phyloP scores from a whole-genome alignment of 1,140 invertebrate genomes.

The Philaenus spumarius region DNA sequence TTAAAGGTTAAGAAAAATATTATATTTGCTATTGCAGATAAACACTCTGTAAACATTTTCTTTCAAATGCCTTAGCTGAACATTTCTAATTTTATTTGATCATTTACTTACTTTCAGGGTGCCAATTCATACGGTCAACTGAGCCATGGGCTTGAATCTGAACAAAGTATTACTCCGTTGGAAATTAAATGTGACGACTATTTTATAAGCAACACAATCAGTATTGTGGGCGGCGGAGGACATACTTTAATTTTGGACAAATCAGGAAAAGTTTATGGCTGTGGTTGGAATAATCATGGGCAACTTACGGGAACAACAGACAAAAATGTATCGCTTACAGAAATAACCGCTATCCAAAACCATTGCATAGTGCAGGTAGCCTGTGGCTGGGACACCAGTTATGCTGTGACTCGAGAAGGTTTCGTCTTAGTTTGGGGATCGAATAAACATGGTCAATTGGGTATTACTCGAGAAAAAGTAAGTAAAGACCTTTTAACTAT shows the following conservation, averaged over 20 bases:
- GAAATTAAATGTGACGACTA: constrained; percentile 41
- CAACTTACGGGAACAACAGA: constrained; percentile 55
- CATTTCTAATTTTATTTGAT: too few species aligned
- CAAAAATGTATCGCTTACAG: constrained; percentile 27
- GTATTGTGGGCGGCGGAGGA: constrained; percentile 66
- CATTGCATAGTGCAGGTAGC: constrained; percentile 49
- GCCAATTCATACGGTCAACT: constrained; percentile 81
- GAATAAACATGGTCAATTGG: constrained; percentile 63
- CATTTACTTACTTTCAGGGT: too few species aligned
- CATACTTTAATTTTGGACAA: constrained; percentile 62
- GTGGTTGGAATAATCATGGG: constrained; percentile 77
- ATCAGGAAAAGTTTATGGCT: constrained; percentile 61
- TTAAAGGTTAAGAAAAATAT: too few species aligned
- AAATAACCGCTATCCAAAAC: constrained; percentile 30
- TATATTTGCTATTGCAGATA: too few species aligned
- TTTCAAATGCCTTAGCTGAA: too few species aligned
- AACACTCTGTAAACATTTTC: too few species aligned
- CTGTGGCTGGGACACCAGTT: constrained; percentile 68
- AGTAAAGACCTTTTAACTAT: too few species aligned
- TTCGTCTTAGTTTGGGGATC: constrained; percentile 64
- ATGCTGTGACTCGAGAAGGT: constrained; percentile 43
- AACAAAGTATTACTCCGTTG: constrained; percentile 55
- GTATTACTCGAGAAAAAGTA: constrained; percentile 31
- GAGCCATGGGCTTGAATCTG: constrained; percentile 56
- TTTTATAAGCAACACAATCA: constrained; percentile 37